A percentile compares a stretch with the other conserved stretches of the same genome.
Evolutionary conservation across 2,797 vertebrate species (phyloP).

Genomic region (Steatocranus sp.): DNA sequence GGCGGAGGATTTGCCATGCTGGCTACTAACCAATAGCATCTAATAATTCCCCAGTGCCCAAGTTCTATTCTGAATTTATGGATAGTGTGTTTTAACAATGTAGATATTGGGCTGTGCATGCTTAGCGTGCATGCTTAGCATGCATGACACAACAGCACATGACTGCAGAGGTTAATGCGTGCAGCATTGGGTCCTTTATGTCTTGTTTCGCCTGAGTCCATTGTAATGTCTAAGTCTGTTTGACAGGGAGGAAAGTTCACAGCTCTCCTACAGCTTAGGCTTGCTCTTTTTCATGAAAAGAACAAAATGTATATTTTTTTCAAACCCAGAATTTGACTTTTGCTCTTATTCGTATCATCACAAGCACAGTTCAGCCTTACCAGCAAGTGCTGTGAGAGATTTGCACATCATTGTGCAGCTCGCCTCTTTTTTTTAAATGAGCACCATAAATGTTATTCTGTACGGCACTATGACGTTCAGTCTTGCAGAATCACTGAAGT

Average conservation of each 20-base stretch:
- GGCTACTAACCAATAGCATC: constrained; percentile 58
- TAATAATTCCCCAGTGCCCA: constrained; percentile 34
- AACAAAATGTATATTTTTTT: neutral
- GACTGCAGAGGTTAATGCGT: constrained; percentile 48
- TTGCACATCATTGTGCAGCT: neutral
- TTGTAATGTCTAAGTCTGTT: constrained; percentile 55
- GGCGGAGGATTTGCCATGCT: constrained; percentile 50
- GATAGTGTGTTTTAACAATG: constrained; percentile 25
- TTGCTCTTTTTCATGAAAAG: neutral
- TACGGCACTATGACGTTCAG: neutral
- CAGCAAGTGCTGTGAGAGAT: neutral
- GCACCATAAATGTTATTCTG: neutral
- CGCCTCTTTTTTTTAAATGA: neutral
- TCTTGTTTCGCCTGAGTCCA: constrained; percentile 58
- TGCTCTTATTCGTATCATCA: neutral
- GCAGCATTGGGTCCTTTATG: constrained; percentile 42
- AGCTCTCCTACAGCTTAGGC: constrained; percentile 22
- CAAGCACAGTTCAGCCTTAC: neutral
- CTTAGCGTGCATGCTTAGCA: constrained; percentile 50
- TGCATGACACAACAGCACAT: constrained; percentile 49
- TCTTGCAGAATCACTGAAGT: constrained; percentile 17
- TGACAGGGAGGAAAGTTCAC: constrained; percentile 35
- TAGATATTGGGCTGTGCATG: constrained; percentile 16
- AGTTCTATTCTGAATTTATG: constrained; percentile 26
- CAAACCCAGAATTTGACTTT: neutral